Percentiles rank a stretch among this genome's conserved stretches.
Conservation (phyloP, 2,888 invertebrate genomes). For the Fragum whitleyi region DNA sequence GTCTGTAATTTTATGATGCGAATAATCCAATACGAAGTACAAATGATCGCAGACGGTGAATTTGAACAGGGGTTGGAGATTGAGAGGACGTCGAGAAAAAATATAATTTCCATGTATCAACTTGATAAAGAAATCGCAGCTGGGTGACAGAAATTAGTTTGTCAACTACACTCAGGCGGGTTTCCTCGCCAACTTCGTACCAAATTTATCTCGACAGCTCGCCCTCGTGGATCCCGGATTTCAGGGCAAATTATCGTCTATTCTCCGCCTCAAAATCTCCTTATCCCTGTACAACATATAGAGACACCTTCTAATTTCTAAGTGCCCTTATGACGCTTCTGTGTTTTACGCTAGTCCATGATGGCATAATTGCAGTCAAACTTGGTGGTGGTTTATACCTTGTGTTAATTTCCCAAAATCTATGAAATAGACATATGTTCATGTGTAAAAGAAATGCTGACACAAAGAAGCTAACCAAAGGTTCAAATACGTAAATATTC, state of each 20-base stretch:
- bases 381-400: too few species aligned
- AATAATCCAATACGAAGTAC: conserved; percentile 10
- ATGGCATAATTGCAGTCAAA: too few species aligned
- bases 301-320: background rate
- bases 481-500: too few species aligned
- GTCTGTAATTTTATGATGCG: conserved; percentile 9
- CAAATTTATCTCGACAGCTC: conserved; percentile 57
- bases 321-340: too few species aligned
- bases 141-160: conserved; percentile 52
- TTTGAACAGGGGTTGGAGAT: conserved; percentile 8
- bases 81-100: conserved; percentile 19
- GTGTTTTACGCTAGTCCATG: too few species aligned
- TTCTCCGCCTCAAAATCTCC: conserved; percentile 57
- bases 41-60: background rate
- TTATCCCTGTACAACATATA: conserved; percentile 29
- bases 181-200: background rate
- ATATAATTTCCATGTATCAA: conserved; percentile 48
- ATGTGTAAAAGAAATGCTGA: too few species aligned
- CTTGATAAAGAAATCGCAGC: conserved; percentile 46
- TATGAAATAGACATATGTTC: too few species aligned
- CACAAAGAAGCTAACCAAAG: too few species aligned
- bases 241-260: conserved; percentile 61
- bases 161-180: conserved; percentile 46
- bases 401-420: too few species aligned
- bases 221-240: conserved; percentile 44